Evolutionary conservation across 2,888 invertebrate genomes (phyloP).

Genomic region (Eulithis prunata): DNA sequence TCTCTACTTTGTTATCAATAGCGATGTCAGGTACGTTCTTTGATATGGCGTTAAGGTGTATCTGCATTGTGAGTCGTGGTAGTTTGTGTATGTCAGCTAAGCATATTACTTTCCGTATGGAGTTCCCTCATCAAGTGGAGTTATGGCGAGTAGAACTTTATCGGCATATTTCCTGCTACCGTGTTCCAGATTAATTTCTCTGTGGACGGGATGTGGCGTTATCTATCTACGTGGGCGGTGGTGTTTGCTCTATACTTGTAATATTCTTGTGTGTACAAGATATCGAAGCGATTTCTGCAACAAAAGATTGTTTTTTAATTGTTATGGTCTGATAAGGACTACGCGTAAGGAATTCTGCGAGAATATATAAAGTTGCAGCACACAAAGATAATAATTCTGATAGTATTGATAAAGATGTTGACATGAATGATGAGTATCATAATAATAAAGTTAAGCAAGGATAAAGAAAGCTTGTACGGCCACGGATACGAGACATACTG

Average conservation of each 20-base stretch:
- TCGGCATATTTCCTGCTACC: slow-evolving; percentile 75
- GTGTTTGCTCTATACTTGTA: slow-evolving; percentile 73
- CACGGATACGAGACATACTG: slow-evolving; percentile 38
- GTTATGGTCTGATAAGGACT: slow-evolving; percentile 51
- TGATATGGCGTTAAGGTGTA: slow-evolving; percentile 35
- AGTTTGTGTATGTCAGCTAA: slow-evolving; percentile 68
- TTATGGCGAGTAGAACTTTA: slow-evolving; percentile 54
- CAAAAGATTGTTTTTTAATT: slow-evolving; percentile 63
- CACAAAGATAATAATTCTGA: slow-evolving; percentile 17
- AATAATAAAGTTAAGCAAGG: slow-evolving; percentile 43
- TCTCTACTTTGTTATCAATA: slow-evolving; percentile 30
- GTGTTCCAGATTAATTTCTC: slow-evolving; percentile 78
- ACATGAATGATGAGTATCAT: slow-evolving; percentile 35
- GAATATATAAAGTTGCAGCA: slow-evolving; percentile 23
- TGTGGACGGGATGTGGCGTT: slow-evolving; percentile 73
- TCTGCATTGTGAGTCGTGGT: slow-evolving; percentile 46
- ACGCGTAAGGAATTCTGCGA: slow-evolving; percentile 39
- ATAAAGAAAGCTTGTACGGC: slow-evolving; percentile 52
- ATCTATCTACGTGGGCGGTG: slow-evolving; percentile 74
- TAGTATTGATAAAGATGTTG: slow-evolving; percentile 24
- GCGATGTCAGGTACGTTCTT: slow-evolving; percentile 32
- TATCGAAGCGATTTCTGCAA: slow-evolving; percentile 79
- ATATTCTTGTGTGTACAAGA: slow-evolving; percentile 79
- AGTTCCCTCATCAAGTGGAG: slow-evolving; percentile 48
- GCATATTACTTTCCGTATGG: slow-evolving; percentile 57